A percentile compares a stretch with the other conserved stretches of the same genome.
Conservation (phyloP, 1,140 invertebrate species). For the Drosophila dunni region DNA sequence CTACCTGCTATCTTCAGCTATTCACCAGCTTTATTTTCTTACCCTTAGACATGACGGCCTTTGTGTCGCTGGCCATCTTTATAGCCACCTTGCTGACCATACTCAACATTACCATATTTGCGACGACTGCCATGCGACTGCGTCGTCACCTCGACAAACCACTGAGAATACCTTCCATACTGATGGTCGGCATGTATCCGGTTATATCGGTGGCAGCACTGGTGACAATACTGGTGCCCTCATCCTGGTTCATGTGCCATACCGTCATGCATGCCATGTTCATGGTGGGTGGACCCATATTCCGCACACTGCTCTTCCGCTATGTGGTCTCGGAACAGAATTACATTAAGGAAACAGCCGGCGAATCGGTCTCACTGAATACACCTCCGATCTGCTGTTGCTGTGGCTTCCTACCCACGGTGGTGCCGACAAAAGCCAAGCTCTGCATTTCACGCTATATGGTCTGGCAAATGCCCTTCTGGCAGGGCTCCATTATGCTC, state of each 20-base stretch:
- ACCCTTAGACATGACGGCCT: constrained; percentile 74
- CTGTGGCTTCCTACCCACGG: constrained; percentile 63
- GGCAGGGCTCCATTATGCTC: constrained; percentile 79
- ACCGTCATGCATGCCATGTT: constrained; percentile 83
- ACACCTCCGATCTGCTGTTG: constrained; percentile 80
- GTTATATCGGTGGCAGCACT: constrained; percentile 74
- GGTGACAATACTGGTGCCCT: constrained; percentile 73
- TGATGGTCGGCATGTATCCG: constrained; percentile 74
- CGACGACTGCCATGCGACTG: constrained; percentile 63
- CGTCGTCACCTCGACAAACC: constrained; percentile 60
- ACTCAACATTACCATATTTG: constrained; percentile 76
- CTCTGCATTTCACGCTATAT: constrained; percentile 71
- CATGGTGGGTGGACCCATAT: constrained; percentile 69
- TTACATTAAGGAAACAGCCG: constrained; percentile 71
- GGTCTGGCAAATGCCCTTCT: constrained; percentile 81
- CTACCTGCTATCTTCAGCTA: neutral
- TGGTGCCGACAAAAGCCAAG: constrained; percentile 70
- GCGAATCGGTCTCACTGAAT: constrained; percentile 59
- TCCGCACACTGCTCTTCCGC: constrained; percentile 68
- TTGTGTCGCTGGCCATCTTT: constrained; percentile 73
- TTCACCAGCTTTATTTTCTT: neutral
- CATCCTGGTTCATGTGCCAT: constrained; percentile 77
- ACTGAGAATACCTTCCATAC: constrained; percentile 58
- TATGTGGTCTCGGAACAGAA: constrained; percentile 77
- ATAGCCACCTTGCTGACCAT: constrained; percentile 67